Evolutionary conservation across 2,113 vertebrate genomes (phyloP), one percentile per base, ranked within the genome.

Genomic region (Isurus oxyrinchus): DNA sequence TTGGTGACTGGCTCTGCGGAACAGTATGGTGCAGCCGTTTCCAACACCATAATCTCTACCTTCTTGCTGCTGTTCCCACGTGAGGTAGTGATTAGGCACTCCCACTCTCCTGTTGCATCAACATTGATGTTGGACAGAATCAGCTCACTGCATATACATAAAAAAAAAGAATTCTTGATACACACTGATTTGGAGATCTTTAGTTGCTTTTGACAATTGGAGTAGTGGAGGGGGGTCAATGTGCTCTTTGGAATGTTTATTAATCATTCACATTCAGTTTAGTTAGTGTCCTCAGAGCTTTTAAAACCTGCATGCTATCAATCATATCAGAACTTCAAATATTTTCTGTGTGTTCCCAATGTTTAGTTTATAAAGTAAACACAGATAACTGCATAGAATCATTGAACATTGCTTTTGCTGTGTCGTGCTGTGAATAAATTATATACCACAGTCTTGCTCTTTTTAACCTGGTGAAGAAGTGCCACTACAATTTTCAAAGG

Each of bases 41-140:
- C 98, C 97, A 99, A 97, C 2, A 99, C 98, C 76, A 99, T 98
- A 23, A 99, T 98, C 97, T 99, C 99, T 97, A 99, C 98, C 69
- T 98, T 97, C 97, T 98, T 98, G 66, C 98, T 98, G 91, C 97
- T 97, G 97, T 98, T 99, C 97, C 99, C 99, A 97, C 98, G 98
- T 96, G 98, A 98, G 97, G 98, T 99, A 97, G 98, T 98, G 97
- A 99, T 98, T 96, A 98, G 97, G 96, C 99, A 99, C 96, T 98
- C 98, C 99, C 99, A 99, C 6, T 97, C 97, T 97, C 99, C 99
- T 31, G 98, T 97, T 31, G 98, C 97, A 96, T 97, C 97, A 96
- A 98, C 96, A 25, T 98, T 98, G 25, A 99, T 98, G 97, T 98
- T 99, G 97, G 98, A 98, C 49, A 99, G 98, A 97, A 99, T 98